These are phyloP conservation scores for Chloroclystis v-ata DNA, from an alignment of 2,888 invertebrate genomes.

Conservation along the genomic window DNA sequence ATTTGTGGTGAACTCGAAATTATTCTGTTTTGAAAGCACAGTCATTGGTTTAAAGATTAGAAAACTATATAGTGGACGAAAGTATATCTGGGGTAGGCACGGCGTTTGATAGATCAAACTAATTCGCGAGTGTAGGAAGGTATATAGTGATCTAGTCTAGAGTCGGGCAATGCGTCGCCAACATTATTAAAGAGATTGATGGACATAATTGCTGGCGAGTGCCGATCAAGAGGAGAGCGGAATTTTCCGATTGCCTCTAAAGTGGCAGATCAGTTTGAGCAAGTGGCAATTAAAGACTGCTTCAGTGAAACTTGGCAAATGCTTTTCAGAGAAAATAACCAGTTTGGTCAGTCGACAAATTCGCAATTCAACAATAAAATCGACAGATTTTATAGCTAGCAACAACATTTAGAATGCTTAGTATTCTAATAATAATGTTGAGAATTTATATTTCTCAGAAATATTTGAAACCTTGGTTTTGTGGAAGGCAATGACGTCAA, in stretches of 20 bases:
- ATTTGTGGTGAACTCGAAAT: too few species aligned
- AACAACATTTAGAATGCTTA: too few species aligned
- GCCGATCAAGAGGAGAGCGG: constrained; percentile 51
- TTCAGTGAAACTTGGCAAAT: constrained; percentile 7
- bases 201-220: constrained; percentile 57
- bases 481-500: not conserved
- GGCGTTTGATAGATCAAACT: not conserved
- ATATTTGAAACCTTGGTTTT: too few species aligned
- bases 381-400: too few species aligned
- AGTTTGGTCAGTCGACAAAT: constrained; percentile 7
- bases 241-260: constrained; percentile 59
- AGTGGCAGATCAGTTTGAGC: constrained; percentile 28
- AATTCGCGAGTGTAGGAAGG: not conserved
- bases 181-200: constrained; percentile 45
- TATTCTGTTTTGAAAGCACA: too few species aligned
- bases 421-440: too few species aligned
- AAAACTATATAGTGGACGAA: too few species aligned
- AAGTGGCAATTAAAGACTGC: constrained; percentile 9
- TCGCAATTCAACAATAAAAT: not conserved
- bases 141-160: constrained; percentile 31
- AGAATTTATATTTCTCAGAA: too few species aligned
- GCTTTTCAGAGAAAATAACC: constrained; percentile 11
- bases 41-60: too few species aligned
- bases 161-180: constrained; percentile 35
- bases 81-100: too few species aligned